phyloP scores from a whole-genome alignment of 1,140 invertebrate species.

The Drosophila varians region DNA sequence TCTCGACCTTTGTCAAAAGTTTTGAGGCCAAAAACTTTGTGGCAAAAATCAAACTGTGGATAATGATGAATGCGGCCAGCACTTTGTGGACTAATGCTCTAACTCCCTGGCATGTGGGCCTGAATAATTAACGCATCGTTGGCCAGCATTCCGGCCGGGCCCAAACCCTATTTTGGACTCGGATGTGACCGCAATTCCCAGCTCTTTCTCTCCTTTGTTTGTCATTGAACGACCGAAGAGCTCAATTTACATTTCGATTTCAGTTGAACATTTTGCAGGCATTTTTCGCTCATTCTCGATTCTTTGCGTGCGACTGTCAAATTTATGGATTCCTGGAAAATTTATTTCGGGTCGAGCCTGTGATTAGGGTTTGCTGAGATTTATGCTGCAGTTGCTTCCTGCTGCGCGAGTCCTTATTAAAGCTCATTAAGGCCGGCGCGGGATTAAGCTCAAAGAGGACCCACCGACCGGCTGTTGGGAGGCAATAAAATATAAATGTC shows the following conservation, averaged over 20 bases:
- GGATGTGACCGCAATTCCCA: slow-evolving; percentile 8
- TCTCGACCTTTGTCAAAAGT: slow-evolving; percentile 78
- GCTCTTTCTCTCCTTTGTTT: background rate
- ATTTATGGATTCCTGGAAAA: slow-evolving; percentile 66
- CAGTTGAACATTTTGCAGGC: background rate
- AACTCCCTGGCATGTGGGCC: slow-evolving; percentile 20
- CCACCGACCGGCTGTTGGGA: background rate
- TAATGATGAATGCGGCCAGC: slow-evolving; percentile 71
- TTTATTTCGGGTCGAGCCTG: slow-evolving; percentile 62
- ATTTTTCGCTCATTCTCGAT: slow-evolving; percentile 20
- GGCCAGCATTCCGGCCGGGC: slow-evolving; percentile 24
- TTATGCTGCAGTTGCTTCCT: slow-evolving; percentile 66
- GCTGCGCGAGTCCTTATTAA: slow-evolving; percentile 46
- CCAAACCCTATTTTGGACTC: slow-evolving; percentile 11
- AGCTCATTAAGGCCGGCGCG: slow-evolving; percentile 60
- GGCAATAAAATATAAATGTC: slow-evolving; percentile 64
- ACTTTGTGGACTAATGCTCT: slow-evolving; percentile 48
- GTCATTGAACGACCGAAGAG: slow-evolving; percentile 33
- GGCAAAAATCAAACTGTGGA: slow-evolving; percentile 72
- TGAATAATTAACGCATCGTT: slow-evolving; percentile 77
- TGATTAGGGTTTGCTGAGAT: slow-evolving; percentile 72
- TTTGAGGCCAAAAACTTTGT: slow-evolving; percentile 63
- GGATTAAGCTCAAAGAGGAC: slow-evolving; percentile 36
- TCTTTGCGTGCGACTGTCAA: slow-evolving; percentile 48
- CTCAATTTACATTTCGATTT: slow-evolving; percentile 75